Conservation (phyloP, 2,797 vertebrate genomes). For the Sebastes ruberrimus region DNA sequence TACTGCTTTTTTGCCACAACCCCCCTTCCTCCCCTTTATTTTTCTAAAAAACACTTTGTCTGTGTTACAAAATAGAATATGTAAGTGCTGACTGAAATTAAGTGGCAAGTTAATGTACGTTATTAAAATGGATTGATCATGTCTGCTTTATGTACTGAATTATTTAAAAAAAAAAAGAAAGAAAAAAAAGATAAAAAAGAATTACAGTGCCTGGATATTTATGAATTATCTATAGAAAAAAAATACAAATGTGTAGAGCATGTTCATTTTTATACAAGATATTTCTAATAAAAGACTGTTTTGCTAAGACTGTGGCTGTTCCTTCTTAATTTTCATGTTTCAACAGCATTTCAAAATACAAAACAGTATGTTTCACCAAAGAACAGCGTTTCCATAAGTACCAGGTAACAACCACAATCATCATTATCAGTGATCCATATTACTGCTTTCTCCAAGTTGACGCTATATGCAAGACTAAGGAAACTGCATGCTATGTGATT, state of each 20-base stretch:
- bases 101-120: constrained; percentile 93
- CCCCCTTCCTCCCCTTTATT: constrained; percentile 41
- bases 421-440: neutral
- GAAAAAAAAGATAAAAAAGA: constrained; percentile 77
- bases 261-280: constrained; percentile 97
- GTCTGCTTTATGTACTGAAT: constrained; percentile 91
- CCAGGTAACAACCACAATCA: neutral
- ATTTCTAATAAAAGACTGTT: constrained; percentile 98
- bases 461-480: neutral
- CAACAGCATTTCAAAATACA: neutral
- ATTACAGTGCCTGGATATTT: constrained; percentile 99
- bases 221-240: constrained; percentile 86
- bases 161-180: constrained; percentile 78
- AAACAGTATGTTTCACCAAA: neutral
- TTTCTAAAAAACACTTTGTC: constrained; percentile 78
- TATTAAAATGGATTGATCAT: constrained; percentile 89
- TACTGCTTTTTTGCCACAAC: constrained; percentile 54
- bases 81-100: constrained; percentile 92
- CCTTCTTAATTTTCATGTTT: constrained; percentile 2
- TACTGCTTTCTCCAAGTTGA: neutral
- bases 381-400: neutral
- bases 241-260: constrained; percentile 89
- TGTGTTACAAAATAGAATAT: constrained; percentile 89
- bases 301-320: constrained; percentile 78
- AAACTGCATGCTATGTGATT: neutral